phyloP scores from a whole-genome alignment of 2,888 invertebrate genomes.

The Esperia sulphurella region DNA sequence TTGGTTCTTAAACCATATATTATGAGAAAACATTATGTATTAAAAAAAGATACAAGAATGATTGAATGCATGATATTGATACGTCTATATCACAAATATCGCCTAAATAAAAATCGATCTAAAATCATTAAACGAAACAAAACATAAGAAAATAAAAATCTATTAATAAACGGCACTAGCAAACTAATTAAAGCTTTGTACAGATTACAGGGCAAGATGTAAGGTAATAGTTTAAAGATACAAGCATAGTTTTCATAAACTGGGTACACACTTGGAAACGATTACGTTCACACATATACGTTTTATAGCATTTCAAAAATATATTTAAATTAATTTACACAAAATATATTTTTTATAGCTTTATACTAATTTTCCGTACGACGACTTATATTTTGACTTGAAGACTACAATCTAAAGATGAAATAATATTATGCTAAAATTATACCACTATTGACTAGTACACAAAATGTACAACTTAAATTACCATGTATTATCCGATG shows the following conservation, averaged over 20 bases:
- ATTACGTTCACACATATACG: neutral
- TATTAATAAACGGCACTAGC: slow-evolving; percentile 7
- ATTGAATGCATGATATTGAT: too few species aligned
- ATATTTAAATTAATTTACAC: neutral
- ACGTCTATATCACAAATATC: neutral
- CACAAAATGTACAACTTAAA: slow-evolving; percentile 49
- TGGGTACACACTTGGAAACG: neutral
- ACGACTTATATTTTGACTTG: neutral
- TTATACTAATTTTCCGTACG: neutral
- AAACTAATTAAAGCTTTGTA: slow-evolving; percentile 14
- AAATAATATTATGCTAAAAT: slow-evolving; percentile 21
- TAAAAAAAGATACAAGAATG: too few species aligned
- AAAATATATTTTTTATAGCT: neutral
- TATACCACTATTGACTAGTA: slow-evolving; percentile 65
- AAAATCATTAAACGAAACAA: slow-evolving; percentile 4
- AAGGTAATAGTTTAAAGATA: neutral
- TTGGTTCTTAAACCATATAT: too few species aligned
- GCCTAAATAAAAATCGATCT: neutral
- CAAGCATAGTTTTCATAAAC: neutral
- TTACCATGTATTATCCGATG: neutral
- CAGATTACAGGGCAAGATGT: slow-evolving; percentile 5
- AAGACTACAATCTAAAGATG: neutral
- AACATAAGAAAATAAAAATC: slow-evolving; percentile 1
- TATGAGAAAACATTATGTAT: too few species aligned
- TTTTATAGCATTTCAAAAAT: neutral